Base-by-base conservation (phyloP, 2,888 invertebrate genomes). In the Lottia gigantea region DNA sequence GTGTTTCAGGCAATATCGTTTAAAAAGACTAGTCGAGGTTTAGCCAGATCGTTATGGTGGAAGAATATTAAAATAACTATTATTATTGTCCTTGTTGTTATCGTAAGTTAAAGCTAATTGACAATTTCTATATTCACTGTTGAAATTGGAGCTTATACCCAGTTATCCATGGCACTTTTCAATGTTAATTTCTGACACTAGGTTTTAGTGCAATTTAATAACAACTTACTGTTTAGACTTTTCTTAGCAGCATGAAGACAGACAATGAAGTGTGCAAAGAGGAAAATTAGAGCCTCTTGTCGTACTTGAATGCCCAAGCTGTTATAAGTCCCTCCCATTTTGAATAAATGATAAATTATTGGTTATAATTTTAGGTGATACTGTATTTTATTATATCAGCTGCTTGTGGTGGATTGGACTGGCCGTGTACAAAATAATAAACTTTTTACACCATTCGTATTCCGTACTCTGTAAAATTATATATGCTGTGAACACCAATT, bases 41-140 rank as follows among this genome's bases (percentile, higher is more conserved):
- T 97, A 74, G 95, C 95, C 47, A 91, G 95, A 61, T 93, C 95
- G 19, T 91, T 97, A 89, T 97, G 95, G 89, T 96, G 96, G 96
- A 96, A 96, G 89, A 97, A 95, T 86, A 92, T 96, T 19, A 96
- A 97, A 89, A 91, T 96, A 85, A 95, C 95, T 81, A 91, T 94
- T 15, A 92, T 95, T 75, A 90, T 93, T 78, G 92, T 90, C 26
- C 88, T 91, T 6, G 90, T 93, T 68, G 89, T 94, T 65, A 90
- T 93, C 77, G 93, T 93, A 80, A 90, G 91, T 90, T 72, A 64
- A 26, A 45, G 15, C 19, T 4, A 31, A 31, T 31, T 31, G 6
- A 31, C 6, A 6, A 31, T 31, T 31, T 31, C n/a, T 3, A 31
- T 31, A 31, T 31, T 31, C 31, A n/a, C 16, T 49, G 0, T 19